These are phyloP conservation scores for Ammodramus savannarum DNA, from an alignment of 2,113 vertebrate genomes.

Conservation along the genomic window DNA sequence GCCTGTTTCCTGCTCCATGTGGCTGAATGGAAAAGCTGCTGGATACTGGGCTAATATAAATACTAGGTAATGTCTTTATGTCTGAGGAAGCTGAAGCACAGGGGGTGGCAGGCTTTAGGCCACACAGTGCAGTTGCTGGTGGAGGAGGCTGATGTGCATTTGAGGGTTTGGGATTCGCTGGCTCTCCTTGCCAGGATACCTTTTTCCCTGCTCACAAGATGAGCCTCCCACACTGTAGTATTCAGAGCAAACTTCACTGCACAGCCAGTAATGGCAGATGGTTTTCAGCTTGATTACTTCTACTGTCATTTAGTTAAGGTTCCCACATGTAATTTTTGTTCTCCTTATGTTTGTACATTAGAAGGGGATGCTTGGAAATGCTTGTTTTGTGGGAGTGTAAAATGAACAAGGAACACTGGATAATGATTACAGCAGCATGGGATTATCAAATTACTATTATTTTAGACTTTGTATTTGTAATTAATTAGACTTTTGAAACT, in stretches of 20 bases:
- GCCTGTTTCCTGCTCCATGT: fast-evolving
- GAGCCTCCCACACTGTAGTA: neutral
- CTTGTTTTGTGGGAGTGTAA: neutral
- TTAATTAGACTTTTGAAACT: neutral
- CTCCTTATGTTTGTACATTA: neutral
- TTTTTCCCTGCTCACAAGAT: neutral
- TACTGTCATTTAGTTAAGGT: slow-evolving; percentile 17
- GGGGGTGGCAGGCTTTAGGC: neutral
- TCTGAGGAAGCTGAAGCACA: fast-evolving
- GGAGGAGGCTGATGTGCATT: neutral
- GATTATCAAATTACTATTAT: neutral
- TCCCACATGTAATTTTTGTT: slow-evolving; percentile 4
- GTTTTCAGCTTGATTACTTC: slow-evolving; percentile 38
- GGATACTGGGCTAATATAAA: neutral
- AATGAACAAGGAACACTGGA: neutral
- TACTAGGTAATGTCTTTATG: neutral
- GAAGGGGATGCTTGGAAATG: neutral
- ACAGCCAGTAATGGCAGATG: neutral
- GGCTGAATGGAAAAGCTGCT: neutral
- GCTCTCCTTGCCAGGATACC: neutral
- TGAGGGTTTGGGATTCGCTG: neutral
- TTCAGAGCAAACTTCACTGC: neutral
- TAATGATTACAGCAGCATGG: neutral
- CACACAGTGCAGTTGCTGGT: neutral
- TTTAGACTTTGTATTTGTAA: neutral